These are phyloP conservation scores for Ennomos quercinarius DNA, from an alignment of 2,888 invertebrate genomes.

Conservation along the genomic window DNA sequence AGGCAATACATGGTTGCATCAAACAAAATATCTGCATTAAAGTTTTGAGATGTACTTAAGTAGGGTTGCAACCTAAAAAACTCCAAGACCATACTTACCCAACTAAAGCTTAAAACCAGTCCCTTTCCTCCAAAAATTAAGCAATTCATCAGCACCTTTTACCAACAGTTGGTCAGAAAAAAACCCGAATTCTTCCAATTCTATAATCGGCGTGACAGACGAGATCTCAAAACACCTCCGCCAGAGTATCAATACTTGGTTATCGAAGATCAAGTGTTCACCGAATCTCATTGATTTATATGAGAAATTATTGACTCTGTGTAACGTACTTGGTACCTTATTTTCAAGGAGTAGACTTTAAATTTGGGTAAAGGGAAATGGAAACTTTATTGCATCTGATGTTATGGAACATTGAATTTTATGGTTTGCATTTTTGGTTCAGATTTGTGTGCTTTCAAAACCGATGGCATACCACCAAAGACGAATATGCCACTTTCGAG, in stretches of 20 bases:
- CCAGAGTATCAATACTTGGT: constrained; percentile 59
- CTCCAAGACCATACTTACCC: neutral
- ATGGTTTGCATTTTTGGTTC: constrained; percentile 22
- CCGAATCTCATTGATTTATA: constrained; percentile 65
- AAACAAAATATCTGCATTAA: no score
- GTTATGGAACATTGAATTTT: constrained; percentile 31
- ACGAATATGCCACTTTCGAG: constrained; percentile 79
- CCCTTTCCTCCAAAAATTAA: constrained; percentile 17
- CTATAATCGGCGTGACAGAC: constrained; percentile 60
- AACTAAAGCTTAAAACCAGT: neutral
- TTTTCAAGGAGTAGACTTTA: neutral
- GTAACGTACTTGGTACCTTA: constrained; percentile 34
- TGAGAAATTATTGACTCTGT: constrained; percentile 51
- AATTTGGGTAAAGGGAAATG: constrained; percentile 22
- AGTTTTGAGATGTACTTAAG: no score
- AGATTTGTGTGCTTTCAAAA: constrained; percentile 27
- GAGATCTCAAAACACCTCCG: constrained; percentile 63
- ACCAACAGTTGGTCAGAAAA: constrained; percentile 13
- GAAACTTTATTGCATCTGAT: constrained; percentile 9
- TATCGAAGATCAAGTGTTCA: constrained; percentile 60
- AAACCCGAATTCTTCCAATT: constrained; percentile 44
- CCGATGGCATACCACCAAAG: constrained; percentile 76
- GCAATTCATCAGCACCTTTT: constrained; percentile 22
- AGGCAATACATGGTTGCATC: no score
- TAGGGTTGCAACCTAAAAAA: no score